Evolutionary conservation across 2,113 vertebrate genomes (phyloP).

Genomic region (Symphodus melops): DNA sequence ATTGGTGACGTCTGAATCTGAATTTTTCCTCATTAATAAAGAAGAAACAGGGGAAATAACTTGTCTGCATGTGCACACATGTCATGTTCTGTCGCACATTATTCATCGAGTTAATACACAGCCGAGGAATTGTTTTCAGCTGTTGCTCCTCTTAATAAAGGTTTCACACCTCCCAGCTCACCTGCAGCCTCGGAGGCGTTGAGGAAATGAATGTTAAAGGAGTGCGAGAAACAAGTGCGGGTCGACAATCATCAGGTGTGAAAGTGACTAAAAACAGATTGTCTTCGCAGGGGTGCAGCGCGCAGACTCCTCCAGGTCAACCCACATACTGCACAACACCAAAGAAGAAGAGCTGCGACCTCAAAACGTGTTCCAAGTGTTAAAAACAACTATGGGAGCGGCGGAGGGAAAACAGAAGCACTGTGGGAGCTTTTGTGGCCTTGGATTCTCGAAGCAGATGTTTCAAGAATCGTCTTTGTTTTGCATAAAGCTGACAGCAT

Average conservation of each 20-base stretch:
- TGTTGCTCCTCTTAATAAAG: slow-evolving; percentile 36
- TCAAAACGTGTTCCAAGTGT: slow-evolving; percentile 29
- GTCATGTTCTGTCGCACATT: slow-evolving; percentile 17
- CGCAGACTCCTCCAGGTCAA: slow-evolving; percentile 38
- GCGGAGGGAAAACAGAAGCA: slow-evolving; percentile 61
- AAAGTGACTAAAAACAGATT: slow-evolving; percentile 69
- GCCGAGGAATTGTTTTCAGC: background rate
- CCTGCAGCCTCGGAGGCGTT: slow-evolving; percentile 12
- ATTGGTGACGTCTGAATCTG: background rate
- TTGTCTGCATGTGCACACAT: slow-evolving; percentile 3
- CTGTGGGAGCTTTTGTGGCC: slow-evolving; percentile 59
- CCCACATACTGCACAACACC: slow-evolving; percentile 52
- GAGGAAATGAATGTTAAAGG: slow-evolving; percentile 46
- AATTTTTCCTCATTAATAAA: slow-evolving; percentile 1
- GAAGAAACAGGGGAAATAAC: background rate
- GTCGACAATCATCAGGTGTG: slow-evolving; percentile 56
- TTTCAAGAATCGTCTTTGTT: too few relatives aligned
- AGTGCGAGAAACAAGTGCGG: slow-evolving; percentile 50
- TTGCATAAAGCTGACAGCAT: slow-evolving; percentile 26
- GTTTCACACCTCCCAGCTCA: slow-evolving; percentile 51
- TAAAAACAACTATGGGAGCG: slow-evolving; percentile 44
- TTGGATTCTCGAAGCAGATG: slow-evolving; percentile 42
- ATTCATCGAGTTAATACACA: background rate
- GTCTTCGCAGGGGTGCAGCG: slow-evolving; percentile 31
- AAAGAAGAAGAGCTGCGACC: slow-evolving; percentile 43